phyloP scores from a whole-genome alignment of 1,140 invertebrate species.

The Alviniconcha marisindica region DNA sequence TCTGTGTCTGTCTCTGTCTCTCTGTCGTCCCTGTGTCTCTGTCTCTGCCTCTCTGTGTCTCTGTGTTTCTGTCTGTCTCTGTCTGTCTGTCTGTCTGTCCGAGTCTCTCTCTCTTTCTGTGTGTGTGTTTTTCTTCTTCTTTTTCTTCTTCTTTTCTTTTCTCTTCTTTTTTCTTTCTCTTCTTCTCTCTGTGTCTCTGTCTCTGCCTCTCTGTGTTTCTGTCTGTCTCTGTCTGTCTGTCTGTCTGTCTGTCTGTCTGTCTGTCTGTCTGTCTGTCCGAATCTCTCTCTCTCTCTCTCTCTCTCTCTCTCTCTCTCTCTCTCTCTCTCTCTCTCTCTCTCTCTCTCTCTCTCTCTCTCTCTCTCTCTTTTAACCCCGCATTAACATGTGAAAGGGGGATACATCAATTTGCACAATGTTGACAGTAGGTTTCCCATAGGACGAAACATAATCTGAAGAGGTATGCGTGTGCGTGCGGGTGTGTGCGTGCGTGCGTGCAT shows the following conservation, averaged over 20 bases:
- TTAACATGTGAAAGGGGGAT: no score
- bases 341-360: conserved; percentile 12
- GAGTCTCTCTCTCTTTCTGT: not conserved
- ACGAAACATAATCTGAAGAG: no score
- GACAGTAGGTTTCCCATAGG: no score
- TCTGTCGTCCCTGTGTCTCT: not conserved
- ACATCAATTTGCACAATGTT: no score
- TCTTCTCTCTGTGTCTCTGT: not conserved
- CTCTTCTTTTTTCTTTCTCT: not conserved
- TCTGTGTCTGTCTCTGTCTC: not conserved
- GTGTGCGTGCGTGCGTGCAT: no score
- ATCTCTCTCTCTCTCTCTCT: not conserved
- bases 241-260: conserved; percentile 13
- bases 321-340: conserved; percentile 19
- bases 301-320: conserved; percentile 11
- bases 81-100: not conserved
- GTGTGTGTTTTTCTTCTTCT: no score
- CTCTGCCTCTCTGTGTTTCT: not conserved
- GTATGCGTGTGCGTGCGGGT: no score
- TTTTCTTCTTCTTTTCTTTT: not conserved
- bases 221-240: conserved; percentile 12
- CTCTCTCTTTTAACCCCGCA: not conserved
- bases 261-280: conserved; percentile 7
- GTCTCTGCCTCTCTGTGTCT: not conserved
- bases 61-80: not conserved